Conservation (phyloP, 1,140 invertebrate species). For the Drosophila varians region DNA sequence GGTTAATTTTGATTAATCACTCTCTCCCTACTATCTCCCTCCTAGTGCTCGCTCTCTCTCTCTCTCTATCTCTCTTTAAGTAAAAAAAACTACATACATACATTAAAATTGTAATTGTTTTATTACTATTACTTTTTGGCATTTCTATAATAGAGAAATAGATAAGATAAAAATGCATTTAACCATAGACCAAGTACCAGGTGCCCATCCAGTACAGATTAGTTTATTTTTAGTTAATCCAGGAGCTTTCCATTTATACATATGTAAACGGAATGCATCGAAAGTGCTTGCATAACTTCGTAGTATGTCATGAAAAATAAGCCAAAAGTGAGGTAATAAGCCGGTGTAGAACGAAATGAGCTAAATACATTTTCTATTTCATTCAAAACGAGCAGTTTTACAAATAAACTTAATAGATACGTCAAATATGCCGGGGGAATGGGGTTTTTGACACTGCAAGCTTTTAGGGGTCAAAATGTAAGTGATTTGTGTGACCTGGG, state of each 20-base stretch:
- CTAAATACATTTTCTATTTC: background rate
- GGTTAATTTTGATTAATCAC: background rate
- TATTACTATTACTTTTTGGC: background rate
- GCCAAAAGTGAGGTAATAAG: background rate
- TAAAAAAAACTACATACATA: background rate
- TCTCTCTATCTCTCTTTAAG: background rate
- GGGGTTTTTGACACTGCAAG: background rate
- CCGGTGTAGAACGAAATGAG: background rate
- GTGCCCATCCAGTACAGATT: background rate
- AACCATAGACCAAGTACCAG: background rate
- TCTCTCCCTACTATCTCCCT: background rate
- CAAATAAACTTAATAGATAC: background rate
- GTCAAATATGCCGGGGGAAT: background rate
- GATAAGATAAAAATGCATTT: background rate
- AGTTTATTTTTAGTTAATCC: background rate
- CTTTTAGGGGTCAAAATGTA: background rate
- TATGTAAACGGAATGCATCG: background rate
- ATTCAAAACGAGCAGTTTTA: background rate
- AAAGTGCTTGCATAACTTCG: conserved; percentile 1
- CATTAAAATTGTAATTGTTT: background rate
- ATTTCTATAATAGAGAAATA: background rate
- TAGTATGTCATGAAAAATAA: background rate
- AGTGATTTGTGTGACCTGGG: background rate
- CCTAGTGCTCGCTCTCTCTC: background rate
- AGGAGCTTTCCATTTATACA: conserved; percentile 1